Conservation (phyloP, 2,113 vertebrate genomes). For the Crocuta crocuta region DNA sequence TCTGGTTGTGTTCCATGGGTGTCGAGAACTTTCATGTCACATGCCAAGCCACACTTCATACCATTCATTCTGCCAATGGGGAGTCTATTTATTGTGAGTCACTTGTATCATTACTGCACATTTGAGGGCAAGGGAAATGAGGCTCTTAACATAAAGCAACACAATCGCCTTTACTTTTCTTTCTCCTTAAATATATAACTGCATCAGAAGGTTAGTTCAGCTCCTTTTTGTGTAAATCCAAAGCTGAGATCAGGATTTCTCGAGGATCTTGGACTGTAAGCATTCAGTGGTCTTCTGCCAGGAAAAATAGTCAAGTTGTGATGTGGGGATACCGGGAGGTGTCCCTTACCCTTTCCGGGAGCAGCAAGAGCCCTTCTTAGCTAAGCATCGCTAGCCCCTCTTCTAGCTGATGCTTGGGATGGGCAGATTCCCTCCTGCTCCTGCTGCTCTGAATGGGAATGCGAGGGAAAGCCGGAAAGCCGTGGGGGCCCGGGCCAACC, state of each 20-base stretch:
- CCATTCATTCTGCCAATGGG: background rate
- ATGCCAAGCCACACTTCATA: background rate
- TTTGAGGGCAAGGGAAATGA: background rate
- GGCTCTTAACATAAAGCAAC: background rate
- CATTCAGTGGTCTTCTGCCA: slow-evolving; percentile 72
- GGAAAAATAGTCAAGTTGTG: slow-evolving; percentile 65
- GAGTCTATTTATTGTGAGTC: slow-evolving; percentile 24
- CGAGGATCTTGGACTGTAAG: slow-evolving; percentile 31
- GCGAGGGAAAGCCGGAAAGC: slow-evolving; percentile 81
- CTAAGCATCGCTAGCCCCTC: slow-evolving; percentile 57
- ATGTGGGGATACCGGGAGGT: background rate
- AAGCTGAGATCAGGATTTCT: background rate
- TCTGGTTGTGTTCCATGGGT: background rate
- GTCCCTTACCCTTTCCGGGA: background rate
- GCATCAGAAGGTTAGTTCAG: background rate
- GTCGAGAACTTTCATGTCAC: background rate
- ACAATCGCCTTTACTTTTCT: background rate
- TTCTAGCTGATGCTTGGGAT: slow-evolving; percentile 71
- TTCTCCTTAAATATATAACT: background rate
- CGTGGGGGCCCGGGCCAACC: slow-evolving; percentile 77
- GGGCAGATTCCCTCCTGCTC: slow-evolving; percentile 80
- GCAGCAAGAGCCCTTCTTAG: slow-evolving; percentile 69
- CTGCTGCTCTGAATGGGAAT: slow-evolving; percentile 79
- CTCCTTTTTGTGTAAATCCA: background rate
- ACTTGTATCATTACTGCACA: background rate